A percentile compares a stretch with the other conserved stretches of the same genome.
Conservation (phyloP, 2,797 vertebrate genomes). For the Gymnothorax reevesii region DNA sequence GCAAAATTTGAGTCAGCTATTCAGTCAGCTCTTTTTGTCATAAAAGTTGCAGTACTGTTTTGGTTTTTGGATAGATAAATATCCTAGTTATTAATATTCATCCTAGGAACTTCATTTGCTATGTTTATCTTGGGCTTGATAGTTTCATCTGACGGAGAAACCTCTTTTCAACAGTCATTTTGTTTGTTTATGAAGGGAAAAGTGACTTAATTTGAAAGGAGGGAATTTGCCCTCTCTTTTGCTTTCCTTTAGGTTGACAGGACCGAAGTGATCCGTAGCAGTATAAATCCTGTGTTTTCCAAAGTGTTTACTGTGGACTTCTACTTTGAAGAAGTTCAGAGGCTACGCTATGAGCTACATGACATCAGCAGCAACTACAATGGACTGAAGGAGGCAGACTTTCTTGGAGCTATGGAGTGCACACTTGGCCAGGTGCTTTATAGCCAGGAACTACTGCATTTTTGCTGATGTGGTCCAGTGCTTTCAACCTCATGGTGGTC, state of each 20-base stretch:
- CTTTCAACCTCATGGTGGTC: background rate
- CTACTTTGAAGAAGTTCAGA: slow-evolving; percentile 97
- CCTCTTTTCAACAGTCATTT: background rate
- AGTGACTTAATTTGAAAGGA: background rate
- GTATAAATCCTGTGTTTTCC: slow-evolving; percentile 90
- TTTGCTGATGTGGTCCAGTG: background rate
- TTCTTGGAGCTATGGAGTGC: slow-evolving; percentile 95
- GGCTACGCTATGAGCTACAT: slow-evolving; percentile 91
- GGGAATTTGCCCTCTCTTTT: slow-evolving; percentile 7
- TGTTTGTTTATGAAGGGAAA: background rate
- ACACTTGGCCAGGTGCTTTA: slow-evolving; percentile 87
- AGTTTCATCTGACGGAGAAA: background rate
- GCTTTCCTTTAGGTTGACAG: slow-evolving; percentile 86
- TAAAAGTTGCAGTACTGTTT: background rate
- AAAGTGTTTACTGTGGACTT: slow-evolving; percentile 97
- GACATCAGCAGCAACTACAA: slow-evolving; percentile 97
- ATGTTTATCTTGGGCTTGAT: background rate
- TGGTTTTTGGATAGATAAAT: background rate
- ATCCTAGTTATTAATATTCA: too few species aligned
- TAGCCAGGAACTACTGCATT: background rate
- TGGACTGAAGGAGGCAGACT: slow-evolving; percentile 93
- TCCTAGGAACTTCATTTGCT: background rate
- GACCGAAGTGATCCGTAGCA: slow-evolving; percentile 96
- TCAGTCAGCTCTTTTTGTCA: background rate
- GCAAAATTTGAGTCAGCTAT: too few species aligned